phyloP scores from a whole-genome alignment of 2,113 vertebrate genomes.

The Dromas ardeola region DNA sequence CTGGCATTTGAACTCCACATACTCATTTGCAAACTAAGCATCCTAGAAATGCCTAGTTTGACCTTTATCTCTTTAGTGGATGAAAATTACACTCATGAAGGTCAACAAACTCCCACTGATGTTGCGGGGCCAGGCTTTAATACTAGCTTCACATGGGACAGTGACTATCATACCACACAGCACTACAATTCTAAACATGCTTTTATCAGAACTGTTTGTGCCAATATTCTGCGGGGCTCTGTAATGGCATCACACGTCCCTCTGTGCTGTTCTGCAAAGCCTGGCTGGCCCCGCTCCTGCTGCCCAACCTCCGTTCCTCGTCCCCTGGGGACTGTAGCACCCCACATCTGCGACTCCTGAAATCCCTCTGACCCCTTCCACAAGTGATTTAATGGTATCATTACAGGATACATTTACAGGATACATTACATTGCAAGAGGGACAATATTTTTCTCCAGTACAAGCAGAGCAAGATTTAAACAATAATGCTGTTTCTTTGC shows the following conservation, averaged over 20 bases:
- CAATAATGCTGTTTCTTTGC: not conserved
- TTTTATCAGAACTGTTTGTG: not conserved
- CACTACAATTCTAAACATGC: not conserved
- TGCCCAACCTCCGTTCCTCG: not conserved
- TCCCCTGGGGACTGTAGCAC: not conserved
- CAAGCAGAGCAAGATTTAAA: not conserved
- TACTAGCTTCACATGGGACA: not conserved
- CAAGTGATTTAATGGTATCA: not conserved
- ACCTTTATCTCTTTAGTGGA: not conserved
- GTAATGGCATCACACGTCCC: not conserved
- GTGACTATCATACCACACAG: not conserved
- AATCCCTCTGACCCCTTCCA: not conserved
- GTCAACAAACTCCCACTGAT: not conserved
- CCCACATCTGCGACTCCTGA: not conserved
- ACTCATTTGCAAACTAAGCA: not conserved
- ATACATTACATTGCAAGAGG: not conserved
- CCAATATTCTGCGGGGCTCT: not conserved
- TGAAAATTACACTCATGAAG: not conserved
- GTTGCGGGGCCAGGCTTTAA: not conserved
- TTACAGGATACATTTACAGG: not conserved
- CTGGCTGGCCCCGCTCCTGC: not conserved
- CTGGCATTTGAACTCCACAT: not conserved
- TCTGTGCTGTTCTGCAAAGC: not conserved
- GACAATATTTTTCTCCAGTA: not conserved
- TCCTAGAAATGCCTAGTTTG: not conserved